Evolutionary conservation across 2,888 invertebrate species (phyloP), one percentile per base, ranked within the genome.

Genomic region (Myopa testacea): DNA sequence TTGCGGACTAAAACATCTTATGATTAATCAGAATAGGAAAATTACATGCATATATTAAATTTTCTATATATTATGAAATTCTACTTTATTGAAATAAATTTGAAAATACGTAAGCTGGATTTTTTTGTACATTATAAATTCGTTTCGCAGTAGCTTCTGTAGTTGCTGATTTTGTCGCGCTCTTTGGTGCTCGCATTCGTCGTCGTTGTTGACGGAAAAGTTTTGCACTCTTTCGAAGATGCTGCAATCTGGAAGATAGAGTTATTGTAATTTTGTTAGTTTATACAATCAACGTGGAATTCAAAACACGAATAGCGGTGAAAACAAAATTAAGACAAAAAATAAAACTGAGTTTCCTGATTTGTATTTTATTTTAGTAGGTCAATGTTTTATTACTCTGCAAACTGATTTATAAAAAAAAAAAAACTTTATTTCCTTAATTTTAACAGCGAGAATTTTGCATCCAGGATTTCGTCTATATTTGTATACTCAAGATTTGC

Each of bases 101-200:
- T 70, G 50, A 76, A 76, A 26, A 65, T 37, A 19, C n/a, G 26
- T 10, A 63, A 6, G 34, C 38, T 37, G 3, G 38, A 37, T 16
- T 65, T 37, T 34, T 4, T 65, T 34, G 10, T 65, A 38, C n/a
- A 55, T 85, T 87, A 88, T 84, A 88, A 86, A 86, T 88, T 88
- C 81, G 88, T 88, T 84, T 88, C 88, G 80, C 86, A 88, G 78
- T 84, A 88, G 83, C 86, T 88, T 82, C 85, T 87, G 79, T 86
- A 88, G 79, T 84, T 85, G 78, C 86, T 87, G 79, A 82, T 81
- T 81, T 86, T 87, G 80, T 87, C 88, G 76, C 84, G 85, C 84
- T 81, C 81, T 82, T 80, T 78, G 40, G 75, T 76, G 74, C 80
- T 78, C 68, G 79, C 75, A 78, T 79, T 81, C 68, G 76, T 65